Conservation (phyloP, 2,113 vertebrate species). For the Sakesphorus luctuosus region DNA sequence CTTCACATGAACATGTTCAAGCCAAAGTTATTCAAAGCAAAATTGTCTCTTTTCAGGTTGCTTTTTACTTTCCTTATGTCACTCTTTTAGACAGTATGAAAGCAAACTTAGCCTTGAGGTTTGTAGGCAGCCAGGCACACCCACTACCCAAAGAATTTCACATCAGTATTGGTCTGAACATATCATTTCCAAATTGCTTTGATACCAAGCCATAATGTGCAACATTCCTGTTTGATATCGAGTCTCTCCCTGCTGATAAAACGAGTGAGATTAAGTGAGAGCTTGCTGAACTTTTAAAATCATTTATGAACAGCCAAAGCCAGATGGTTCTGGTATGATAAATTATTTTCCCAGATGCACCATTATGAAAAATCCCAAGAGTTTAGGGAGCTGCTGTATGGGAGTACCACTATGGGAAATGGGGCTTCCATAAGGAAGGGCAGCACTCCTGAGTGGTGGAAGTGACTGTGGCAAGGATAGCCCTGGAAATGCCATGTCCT, state of each 20-base stretch:
- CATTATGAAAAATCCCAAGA: background rate
- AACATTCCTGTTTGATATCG: background rate
- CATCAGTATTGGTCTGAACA: background rate
- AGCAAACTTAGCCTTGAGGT: background rate
- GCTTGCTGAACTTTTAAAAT: background rate
- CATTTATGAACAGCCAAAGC: background rate
- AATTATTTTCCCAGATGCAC: conserved; percentile 31
- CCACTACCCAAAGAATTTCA: background rate
- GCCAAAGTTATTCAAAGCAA: background rate
- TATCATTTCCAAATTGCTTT: conserved; percentile 5
- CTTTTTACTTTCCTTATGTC: background rate
- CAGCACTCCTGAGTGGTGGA: background rate
- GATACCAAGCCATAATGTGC: conserved; percentile 34
- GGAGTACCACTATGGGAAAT: background rate
- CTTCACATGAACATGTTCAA: background rate
- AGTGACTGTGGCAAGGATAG: background rate
- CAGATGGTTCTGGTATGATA: background rate
- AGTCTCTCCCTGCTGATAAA: conserved; percentile 11
- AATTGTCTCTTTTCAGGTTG: background rate
- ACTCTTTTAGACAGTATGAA: background rate
- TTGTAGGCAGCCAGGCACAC: background rate
- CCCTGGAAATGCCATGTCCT: background rate
- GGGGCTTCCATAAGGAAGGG: background rate
- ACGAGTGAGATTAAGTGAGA: conserved; percentile 3
- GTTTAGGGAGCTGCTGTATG: background rate